These are phyloP conservation scores for Eupeodes luniger DNA, from an alignment of 2,888 invertebrate species.

Conservation along the genomic window DNA sequence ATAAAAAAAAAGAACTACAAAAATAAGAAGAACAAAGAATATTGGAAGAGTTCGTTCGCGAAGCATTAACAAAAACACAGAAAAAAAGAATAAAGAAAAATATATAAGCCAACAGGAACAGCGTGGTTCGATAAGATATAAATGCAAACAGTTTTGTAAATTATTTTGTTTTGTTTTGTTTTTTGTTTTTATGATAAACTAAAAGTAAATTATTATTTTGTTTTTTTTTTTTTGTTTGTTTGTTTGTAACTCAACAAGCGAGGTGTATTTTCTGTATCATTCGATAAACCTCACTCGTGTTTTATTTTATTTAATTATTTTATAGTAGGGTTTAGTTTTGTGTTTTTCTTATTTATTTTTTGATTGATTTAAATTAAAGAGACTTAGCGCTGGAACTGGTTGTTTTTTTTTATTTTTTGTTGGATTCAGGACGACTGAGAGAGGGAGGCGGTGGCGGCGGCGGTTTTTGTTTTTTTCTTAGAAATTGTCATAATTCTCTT, in stretches of 20 bases:
- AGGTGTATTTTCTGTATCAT: conserved; percentile 51
- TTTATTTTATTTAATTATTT: conserved; percentile 34
- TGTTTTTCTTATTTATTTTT: conserved; percentile 4
- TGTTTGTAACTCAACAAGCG: conserved; percentile 64
- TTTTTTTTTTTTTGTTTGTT: conserved; percentile 12
- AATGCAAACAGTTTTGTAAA: conserved; percentile 70
- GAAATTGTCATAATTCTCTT: conserved; percentile 73
- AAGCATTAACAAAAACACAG: conserved; percentile 64
- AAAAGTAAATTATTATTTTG: conserved; percentile 53
- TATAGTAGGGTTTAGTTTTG: conserved; percentile 52
- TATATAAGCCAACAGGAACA: conserved; percentile 56
- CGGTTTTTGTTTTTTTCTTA: conserved; percentile 36
- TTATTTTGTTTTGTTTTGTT: neutral
- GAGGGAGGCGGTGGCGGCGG: conserved; percentile 46
- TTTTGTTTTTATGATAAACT: conserved; percentile 46
- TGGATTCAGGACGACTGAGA: conserved; percentile 44
- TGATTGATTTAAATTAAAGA: conserved; percentile 41
- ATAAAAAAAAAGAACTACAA: conserved; percentile 6
- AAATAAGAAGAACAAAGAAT: conserved; percentile 30
- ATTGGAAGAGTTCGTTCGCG: conserved; percentile 57
- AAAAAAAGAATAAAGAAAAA: neutral
- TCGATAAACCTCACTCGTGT: conserved; percentile 67
- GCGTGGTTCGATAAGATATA: conserved; percentile 69
- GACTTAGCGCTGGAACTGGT: conserved; percentile 58
- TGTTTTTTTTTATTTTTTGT: neutral